A percentile compares a stretch with the other conserved stretches of the same genome.
These are phyloP conservation scores for Prorops nasuta DNA, from an alignment of 1,140 invertebrate genomes.

Conservation along the genomic window DNA sequence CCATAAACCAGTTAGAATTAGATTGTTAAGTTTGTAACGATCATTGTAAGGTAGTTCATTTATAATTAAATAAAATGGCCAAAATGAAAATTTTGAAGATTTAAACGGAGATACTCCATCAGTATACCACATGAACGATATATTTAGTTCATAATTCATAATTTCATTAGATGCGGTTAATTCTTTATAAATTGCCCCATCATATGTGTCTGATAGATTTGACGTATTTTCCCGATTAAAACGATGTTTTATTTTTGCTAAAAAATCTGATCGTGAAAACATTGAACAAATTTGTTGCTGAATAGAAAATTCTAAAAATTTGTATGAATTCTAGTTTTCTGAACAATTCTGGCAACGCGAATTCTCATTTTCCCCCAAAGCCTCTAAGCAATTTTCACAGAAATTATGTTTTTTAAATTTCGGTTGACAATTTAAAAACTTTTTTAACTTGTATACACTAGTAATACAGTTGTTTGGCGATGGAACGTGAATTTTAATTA, in stretches of 20 bases:
- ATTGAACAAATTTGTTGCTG: background rate
- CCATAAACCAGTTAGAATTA: background rate
- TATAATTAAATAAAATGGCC: conserved; percentile 3
- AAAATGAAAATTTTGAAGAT: background rate
- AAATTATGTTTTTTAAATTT: background rate
- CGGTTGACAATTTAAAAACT: background rate
- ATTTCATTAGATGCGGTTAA: no score
- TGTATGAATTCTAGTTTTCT: background rate
- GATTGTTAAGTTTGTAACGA: background rate
- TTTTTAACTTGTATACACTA: background rate
- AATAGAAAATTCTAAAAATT: background rate
- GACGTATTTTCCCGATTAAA: background rate
- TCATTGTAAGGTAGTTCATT: background rate
- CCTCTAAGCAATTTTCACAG: background rate
- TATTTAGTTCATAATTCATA: background rate
- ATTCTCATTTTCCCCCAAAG: background rate
- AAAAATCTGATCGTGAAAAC: background rate
- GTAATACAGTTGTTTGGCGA: no score
- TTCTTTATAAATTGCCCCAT: background rate
- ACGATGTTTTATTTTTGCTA: background rate
- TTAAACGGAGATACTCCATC: background rate
- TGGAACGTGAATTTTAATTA: background rate
- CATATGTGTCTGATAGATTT: background rate
- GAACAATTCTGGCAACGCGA: no score
- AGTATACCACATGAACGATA: background rate